phyloP scores from a whole-genome alignment of 2,113 vertebrate species.

The Scomber japonicus region DNA sequence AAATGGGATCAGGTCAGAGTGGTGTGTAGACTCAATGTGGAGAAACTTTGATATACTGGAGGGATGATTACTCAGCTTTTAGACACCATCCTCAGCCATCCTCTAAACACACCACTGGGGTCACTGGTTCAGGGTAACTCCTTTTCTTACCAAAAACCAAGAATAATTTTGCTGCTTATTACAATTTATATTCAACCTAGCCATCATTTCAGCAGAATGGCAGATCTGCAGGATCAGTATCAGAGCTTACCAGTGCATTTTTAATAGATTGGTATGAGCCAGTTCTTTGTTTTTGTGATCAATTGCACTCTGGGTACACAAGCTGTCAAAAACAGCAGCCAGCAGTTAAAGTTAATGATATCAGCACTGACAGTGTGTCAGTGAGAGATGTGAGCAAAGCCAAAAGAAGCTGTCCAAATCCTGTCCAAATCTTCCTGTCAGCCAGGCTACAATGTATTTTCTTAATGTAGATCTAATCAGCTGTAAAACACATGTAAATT shows the following conservation, averaged over 20 bases:
- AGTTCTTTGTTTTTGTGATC: constrained; percentile 19
- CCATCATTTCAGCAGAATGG: neutral
- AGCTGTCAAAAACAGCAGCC: constrained; percentile 50
- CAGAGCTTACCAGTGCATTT: neutral
- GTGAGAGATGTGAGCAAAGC: neutral
- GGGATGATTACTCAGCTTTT: too few relatives aligned
- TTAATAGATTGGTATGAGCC: neutral
- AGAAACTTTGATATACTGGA: neutral
- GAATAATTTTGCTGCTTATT: neutral
- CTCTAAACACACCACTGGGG: neutral
- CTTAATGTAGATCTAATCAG: constrained; percentile 9
- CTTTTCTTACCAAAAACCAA: neutral
- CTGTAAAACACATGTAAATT: constrained; percentile 12
- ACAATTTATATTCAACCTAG: neutral
- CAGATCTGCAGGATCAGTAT: constrained; percentile 1
- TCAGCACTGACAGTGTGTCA: constrained; percentile 28
- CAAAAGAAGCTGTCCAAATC: constrained; percentile 28
- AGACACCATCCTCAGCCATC: neutral
- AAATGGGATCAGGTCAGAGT: neutral
- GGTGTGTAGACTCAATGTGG: neutral
- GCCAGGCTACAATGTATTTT: neutral
- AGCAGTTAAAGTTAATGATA: constrained; percentile 41
- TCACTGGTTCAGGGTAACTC: neutral
- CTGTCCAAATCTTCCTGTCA: constrained; percentile 20
- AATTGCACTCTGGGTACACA: constrained; percentile 7